phyloP scores from a whole-genome alignment of 2,113 vertebrate species.

The Callipepla californica region DNA sequence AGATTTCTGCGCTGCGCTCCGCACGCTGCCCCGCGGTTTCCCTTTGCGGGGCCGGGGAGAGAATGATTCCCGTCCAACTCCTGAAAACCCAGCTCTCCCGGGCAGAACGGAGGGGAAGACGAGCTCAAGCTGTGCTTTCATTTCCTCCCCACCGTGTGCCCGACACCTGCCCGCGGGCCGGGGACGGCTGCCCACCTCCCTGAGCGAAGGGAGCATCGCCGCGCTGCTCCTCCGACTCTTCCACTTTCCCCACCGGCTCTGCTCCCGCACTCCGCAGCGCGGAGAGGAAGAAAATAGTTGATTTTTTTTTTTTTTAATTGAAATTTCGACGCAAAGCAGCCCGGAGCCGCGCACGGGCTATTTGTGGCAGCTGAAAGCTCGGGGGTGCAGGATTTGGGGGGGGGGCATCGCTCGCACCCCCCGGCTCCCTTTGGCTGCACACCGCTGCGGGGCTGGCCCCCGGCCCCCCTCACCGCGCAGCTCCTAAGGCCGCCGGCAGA shows the following conservation, averaged over 20 bases:
- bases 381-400: too few species aligned
- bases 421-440: neutral
- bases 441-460: too few species aligned
- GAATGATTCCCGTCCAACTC: neutral
- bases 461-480: neutral
- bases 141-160: neutral
- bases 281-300: accelerated
- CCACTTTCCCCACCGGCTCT: neutral
- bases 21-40: neutral
- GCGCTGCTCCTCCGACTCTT: neutral
- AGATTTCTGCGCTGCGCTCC: neutral
- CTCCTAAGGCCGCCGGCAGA: neutral
- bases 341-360: neutral
- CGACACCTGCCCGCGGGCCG: neutral
- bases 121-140: neutral
- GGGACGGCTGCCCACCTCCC: neutral
- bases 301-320: too few species aligned
- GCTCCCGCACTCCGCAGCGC: neutral
- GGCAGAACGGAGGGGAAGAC: neutral
- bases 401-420: neutral
- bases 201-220: neutral
- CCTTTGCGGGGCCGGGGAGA: neutral
- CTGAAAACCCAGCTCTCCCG: neutral
- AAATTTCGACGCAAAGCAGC: accelerated
- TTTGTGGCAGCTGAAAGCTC: neutral